These are phyloP conservation scores for Tenebrio molitor DNA, from an alignment of 1,140 invertebrate species.

Conservation along the genomic window DNA sequence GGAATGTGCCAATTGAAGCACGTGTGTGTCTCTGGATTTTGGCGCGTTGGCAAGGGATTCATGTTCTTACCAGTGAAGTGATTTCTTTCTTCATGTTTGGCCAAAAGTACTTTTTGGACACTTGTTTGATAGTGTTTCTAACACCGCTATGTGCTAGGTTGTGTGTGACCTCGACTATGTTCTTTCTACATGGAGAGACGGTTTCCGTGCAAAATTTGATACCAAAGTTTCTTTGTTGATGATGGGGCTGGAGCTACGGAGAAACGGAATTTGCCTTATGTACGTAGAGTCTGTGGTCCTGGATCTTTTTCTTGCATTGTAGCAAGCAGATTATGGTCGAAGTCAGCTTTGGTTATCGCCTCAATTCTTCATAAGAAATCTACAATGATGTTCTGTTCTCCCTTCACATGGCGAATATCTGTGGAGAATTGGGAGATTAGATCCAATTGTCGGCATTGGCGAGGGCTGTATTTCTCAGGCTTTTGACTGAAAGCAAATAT, in stretches of 20 bases:
- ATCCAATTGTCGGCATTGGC: constrained; percentile 62
- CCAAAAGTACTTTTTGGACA: constrained; percentile 14
- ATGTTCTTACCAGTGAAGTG: constrained; percentile 10
- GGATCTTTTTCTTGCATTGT: background rate
- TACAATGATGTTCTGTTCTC: constrained; percentile 61
- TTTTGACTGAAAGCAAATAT: constrained; percentile 61
- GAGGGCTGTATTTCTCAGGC: constrained; percentile 59
- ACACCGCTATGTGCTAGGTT: constrained; percentile 45
- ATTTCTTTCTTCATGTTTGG: too few species aligned
- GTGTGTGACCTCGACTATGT: constrained; percentile 54
- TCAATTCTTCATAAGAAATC: constrained; percentile 58
- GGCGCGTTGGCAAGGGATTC: constrained; percentile 38
- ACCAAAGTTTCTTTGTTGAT: background rate
- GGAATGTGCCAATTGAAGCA: background rate
- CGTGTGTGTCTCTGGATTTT: constrained; percentile 1
- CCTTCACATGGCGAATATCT: constrained; percentile 61
- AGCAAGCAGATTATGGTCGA: too few species aligned
- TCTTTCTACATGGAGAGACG: background rate
- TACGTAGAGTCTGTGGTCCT: constrained; percentile 45
- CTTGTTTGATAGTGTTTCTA: constrained; percentile 35
- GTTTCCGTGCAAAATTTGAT: background rate
- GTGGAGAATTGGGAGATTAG: constrained; percentile 65
- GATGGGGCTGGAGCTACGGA: background rate
- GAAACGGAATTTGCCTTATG: background rate
- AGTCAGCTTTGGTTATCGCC: background rate